Conservation (phyloP, 2,888 invertebrate genomes). For the Allolobophora icterica region DNA sequence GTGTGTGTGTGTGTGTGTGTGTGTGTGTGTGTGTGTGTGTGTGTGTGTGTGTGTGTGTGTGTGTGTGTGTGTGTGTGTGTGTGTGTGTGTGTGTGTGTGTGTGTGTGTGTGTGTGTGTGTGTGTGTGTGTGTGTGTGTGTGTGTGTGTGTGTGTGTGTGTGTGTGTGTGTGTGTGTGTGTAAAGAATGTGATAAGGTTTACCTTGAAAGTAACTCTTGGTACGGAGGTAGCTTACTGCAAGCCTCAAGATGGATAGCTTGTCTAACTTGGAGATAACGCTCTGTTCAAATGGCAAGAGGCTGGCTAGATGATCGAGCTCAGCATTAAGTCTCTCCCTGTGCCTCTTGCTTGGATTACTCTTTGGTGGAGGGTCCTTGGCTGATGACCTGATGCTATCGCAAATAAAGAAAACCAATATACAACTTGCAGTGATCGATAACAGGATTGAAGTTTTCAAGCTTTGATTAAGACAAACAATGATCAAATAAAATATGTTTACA, state of each 20-base stretch:
- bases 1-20: no score
- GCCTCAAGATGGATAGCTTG: constrained; percentile 92
- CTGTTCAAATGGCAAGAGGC: constrained; percentile 85
- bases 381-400: constrained; percentile 3
- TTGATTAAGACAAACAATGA: background rate
- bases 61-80: no score
- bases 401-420: background rate
- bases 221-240: constrained; percentile 95
- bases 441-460: background rate
- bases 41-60: no score
- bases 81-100: no score
- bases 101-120: no score
- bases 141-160: no score
- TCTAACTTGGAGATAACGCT: constrained; percentile 97
- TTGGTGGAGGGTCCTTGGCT: constrained; percentile 58
- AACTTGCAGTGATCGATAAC: background rate
- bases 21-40: no score
- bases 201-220: constrained; percentile 92
- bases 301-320: constrained; percentile 93
- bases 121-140: no score
- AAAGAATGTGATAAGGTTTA: constrained; percentile 14
- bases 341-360: constrained; percentile 90
- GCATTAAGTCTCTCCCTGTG: constrained; percentile 97
- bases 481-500: no score
- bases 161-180: no score